These are phyloP conservation scores for Botia kubotai DNA, from an alignment of 2,797 vertebrate genomes.

Conservation along the genomic window DNA sequence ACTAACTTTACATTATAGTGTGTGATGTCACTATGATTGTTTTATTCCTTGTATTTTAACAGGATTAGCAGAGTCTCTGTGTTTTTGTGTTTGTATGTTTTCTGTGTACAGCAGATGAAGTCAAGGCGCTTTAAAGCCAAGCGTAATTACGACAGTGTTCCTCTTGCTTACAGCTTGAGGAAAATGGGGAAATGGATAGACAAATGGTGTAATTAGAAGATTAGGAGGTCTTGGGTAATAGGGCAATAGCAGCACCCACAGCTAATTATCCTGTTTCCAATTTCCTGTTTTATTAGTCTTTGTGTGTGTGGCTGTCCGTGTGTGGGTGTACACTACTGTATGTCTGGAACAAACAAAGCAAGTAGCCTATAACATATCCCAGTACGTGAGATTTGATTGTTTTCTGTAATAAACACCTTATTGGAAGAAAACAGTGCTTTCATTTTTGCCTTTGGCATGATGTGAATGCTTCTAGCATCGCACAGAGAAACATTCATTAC, in stretches of 20 bases:
- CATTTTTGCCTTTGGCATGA: constrained; percentile 33
- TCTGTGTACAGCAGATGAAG: constrained; percentile 39
- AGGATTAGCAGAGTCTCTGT: constrained; percentile 36
- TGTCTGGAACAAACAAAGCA: constrained; percentile 20
- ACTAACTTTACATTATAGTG: constrained; percentile 5
- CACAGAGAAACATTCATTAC: constrained; percentile 26
- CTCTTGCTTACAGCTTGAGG: constrained; percentile 63
- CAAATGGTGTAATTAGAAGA: constrained; percentile 68
- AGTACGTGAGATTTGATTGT: constrained; percentile 15
- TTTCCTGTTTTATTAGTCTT: constrained; percentile 52
- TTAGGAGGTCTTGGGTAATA: constrained; percentile 64
- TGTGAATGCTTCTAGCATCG: constrained; percentile 22
- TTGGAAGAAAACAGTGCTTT: constrained; percentile 16
- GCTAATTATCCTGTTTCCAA: constrained; percentile 62
- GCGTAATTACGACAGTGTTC: constrained; percentile 58
- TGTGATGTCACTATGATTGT: constrained; percentile 6
- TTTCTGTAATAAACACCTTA: constrained; percentile 52
- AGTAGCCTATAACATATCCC: constrained; percentile 34
- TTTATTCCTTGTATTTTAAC: constrained; percentile 40
- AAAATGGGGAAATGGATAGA: constrained; percentile 63
- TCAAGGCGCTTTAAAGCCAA: constrained; percentile 52
- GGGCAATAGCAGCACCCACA: constrained; percentile 57
- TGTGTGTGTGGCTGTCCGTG: background rate
- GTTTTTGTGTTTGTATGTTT: constrained; percentile 26
- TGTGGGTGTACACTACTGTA: background rate